Conservation (phyloP, 2,113 vertebrate species). For the Himantopus leucocephalus region DNA sequence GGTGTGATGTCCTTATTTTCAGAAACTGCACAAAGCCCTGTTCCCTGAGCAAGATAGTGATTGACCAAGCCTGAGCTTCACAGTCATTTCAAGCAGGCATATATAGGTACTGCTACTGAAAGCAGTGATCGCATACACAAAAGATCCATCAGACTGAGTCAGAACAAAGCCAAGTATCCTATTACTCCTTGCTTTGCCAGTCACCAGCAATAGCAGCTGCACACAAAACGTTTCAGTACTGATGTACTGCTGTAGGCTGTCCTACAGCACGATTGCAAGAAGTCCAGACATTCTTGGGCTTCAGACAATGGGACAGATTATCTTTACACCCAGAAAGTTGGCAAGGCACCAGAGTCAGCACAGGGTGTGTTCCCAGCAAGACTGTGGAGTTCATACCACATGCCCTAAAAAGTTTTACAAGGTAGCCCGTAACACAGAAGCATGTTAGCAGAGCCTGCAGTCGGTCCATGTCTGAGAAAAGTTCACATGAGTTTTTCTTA, state of each 20-base stretch:
- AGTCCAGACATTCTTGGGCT: background rate
- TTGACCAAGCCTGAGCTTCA: background rate
- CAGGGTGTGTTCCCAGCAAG: background rate
- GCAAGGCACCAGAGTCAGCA: background rate
- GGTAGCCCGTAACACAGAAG: background rate
- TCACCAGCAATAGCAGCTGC: background rate
- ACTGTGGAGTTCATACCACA: background rate
- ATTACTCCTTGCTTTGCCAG: background rate
- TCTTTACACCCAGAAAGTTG: background rate
- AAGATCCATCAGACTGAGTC: conserved; percentile 2
- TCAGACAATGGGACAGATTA: background rate
- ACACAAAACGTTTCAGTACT: background rate
- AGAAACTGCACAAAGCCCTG: background rate
- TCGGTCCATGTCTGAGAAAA: background rate
- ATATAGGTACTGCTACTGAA: background rate
- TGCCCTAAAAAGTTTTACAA: background rate
- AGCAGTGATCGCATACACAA: background rate
- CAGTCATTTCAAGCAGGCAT: conserved; percentile 11
- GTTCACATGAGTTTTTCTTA: background rate
- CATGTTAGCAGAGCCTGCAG: background rate
- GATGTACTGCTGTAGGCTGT: background rate
- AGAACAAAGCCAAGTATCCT: conserved; percentile 1
- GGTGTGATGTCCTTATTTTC: background rate
- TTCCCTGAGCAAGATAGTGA: background rate
- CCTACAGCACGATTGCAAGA: background rate